Evolutionary conservation across 2,888 invertebrate species (phyloP), one percentile per base, ranked within the genome.

Genomic region (Pyrrhosoma nymphula): DNA sequence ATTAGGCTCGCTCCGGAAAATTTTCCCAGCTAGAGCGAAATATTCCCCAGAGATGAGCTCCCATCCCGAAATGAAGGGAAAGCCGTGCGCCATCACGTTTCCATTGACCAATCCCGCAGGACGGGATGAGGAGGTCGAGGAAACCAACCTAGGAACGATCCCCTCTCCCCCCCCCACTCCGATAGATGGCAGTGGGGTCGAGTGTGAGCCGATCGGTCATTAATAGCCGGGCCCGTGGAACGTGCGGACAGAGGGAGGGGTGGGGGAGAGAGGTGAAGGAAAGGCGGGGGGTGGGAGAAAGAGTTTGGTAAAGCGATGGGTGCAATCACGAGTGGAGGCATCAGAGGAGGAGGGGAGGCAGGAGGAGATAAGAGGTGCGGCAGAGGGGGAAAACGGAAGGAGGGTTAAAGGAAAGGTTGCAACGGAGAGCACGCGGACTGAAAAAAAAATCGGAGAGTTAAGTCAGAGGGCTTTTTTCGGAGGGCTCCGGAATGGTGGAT

Each of bases 271-370:
- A 14, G 23, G 60, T 18, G 23, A 23, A 12, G 60, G 35, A 35
- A 60, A 10, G 0, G 39, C 20, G n/a, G 35, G 91, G 47, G 90
- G n/a, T 4, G 23, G 30, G 56, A 20, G 35, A 14, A 20, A 35
- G 90, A 91, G 56, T 35, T 82, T 82, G 35, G 82, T 82, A 82
- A 82, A 82, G 82, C 82, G 82, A 30, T 82, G 82, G 82, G 30
- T 14, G 30, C 82, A 82, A 82, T 82, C 82, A 82, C 16, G 35
- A 35, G 82, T 30, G 35, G 16, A 30, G 82, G 30, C 35, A 35
- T 16, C 30, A 3, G 30, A 90, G 90, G 47, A 47, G 47, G 47
- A 47, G 47, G 47, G 8, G 47, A 56, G 39, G 26, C 39, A n/a
- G 90, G 60, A n/a, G 69, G 60, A 39, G 39, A 91, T 2, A 60